Evolutionary conservation across 2,113 vertebrate genomes (phyloP), one percentile per base, ranked within the genome.

Genomic region (Eulacestoma nigropectus): DNA sequence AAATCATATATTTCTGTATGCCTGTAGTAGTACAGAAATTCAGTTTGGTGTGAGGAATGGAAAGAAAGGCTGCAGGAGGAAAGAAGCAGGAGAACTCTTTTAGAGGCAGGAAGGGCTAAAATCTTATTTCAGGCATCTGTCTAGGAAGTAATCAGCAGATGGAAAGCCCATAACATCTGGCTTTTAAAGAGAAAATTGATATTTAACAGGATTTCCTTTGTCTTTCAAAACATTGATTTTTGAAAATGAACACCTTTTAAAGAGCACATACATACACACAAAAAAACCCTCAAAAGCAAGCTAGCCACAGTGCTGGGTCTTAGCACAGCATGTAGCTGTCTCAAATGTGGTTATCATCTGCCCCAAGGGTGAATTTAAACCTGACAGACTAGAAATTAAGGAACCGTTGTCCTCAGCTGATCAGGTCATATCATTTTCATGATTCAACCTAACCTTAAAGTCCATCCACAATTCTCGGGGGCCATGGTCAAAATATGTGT

Each of bases 171-270:
- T 75, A 91, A 65, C 84, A 94, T 90, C 94, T 97, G 92, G 92
- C 63, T 90, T 94, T 96, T 89, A 94, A 96, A 92, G 56, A 97
- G 77, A 87, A 86, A 95, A 89, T 91, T 72, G 86, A 86, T 97
- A 94, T 96, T 97, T 97, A 96, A 95, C 90, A 81, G 65, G 52
- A 95, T 82, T 89, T 80, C 77, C 84, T 59, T 86, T 83, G n/a
- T 87, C 75, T 96, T 97, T 94, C 92, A 91, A 95, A 97, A 96
- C 89, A 96, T 13, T 91, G 84, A 97, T 97, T 95, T 95, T 65
- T 70, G n/a, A 73, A 96, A 92, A 91, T 81, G 74, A 94, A 64
- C 53, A 86, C 53, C 81, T 69, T 74, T 87, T 88, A 89, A 59
- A 55, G 78, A 72, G 33, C 59, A 87, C 32, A 70, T 33, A 65